These are phyloP conservation scores for Magallana nippona DNA, from an alignment of 2,888 invertebrate genomes.

Conservation along the genomic window DNA sequence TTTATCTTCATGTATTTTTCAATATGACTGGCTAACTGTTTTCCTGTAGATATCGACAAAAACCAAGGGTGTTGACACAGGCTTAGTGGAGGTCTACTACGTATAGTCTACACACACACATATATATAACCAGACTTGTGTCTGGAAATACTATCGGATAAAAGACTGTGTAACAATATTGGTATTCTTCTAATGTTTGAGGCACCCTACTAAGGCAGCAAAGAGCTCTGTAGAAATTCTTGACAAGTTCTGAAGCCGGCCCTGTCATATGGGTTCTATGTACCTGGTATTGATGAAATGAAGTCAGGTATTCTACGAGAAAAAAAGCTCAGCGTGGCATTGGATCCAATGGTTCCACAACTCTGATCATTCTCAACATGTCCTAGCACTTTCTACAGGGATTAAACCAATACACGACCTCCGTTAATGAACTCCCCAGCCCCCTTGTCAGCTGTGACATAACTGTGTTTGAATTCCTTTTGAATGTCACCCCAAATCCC, in stretches of 20 bases:
- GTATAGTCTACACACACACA: neutral
- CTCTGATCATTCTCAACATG: conserved; percentile 1
- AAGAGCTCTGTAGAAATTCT: conserved; percentile 14
- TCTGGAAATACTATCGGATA: neutral
- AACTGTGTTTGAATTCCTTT: neutral
- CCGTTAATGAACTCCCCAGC: neutral
- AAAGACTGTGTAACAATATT: conserved; percentile 22
- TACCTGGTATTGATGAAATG: conserved; percentile 29
- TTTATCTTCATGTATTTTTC: neutral
- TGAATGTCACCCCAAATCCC: neutral
- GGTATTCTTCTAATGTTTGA: conserved; percentile 25
- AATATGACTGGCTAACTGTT: neutral
- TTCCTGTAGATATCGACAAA: neutral
- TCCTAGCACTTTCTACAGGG: neutral
- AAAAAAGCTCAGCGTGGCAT: conserved; percentile 21
- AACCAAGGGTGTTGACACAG: too few relatives aligned
- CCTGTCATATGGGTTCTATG: conserved; percentile 15
- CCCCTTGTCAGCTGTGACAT: neutral
- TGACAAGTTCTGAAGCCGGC: conserved; percentile 18
- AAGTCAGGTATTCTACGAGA: neutral
- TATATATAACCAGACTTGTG: neutral
- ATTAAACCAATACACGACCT: neutral
- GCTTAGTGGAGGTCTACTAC: neutral
- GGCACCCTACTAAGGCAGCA: conserved; percentile 12
- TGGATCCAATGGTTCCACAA: neutral